Percentiles rank a stretch among this genome's conserved stretches.
Conservation (phyloP, 2,888 invertebrate species). For the Yponomeuta sedellus region DNA sequence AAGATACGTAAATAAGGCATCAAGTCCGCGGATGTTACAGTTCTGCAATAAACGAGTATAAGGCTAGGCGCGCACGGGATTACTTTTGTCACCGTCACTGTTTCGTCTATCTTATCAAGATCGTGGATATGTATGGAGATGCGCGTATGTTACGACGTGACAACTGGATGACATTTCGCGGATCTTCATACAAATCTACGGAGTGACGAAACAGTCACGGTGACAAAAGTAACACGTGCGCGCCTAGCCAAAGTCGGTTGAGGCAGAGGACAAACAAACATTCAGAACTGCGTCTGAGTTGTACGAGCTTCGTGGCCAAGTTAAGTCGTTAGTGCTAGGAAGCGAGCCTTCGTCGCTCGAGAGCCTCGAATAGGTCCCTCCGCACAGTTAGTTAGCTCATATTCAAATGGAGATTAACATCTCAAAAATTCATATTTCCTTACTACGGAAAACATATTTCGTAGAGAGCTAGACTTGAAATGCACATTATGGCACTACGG, state of each 20-base stretch:
- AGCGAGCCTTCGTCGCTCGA: neutral
- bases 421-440: neutral
- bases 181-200: no score
- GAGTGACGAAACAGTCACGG: no score
- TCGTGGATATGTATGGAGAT: no score
- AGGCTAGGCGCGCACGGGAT: no score
- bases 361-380: neutral
- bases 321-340: neutral
- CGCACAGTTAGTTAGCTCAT: neutral
- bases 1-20: neutral
- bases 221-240: no score
- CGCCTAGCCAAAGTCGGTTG: neutral
- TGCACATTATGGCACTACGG: neutral
- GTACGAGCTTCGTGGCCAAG: neutral
- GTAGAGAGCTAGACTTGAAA: neutral
- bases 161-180: no score
- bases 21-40: neutral
- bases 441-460: neutral
- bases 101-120: no score
- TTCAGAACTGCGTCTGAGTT: neutral
- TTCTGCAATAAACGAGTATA: neutral
- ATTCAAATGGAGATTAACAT: slow-evolving; percentile 2
- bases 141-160: no score
- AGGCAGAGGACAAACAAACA: neutral
- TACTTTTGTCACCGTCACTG: no score